Conservation (phyloP, 2,113 vertebrate genomes). For the Crypturellus undulatus region DNA sequence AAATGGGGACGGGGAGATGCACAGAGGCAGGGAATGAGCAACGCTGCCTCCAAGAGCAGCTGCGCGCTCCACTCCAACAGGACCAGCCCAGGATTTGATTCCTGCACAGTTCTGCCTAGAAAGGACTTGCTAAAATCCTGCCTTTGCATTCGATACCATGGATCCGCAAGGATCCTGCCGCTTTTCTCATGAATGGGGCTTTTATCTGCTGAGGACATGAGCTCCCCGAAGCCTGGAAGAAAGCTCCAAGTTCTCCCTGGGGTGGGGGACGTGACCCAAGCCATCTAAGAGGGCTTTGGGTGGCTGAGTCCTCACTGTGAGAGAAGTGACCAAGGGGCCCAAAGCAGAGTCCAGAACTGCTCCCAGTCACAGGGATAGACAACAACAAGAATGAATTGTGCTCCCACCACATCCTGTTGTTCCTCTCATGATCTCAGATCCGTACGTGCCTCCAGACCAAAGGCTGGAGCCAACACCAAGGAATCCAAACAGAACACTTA, state of each 20-base stretch:
- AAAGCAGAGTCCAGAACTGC: background rate
- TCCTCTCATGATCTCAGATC: background rate
- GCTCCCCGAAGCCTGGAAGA: background rate
- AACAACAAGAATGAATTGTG: accelerated
- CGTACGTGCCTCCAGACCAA: background rate
- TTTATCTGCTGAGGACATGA: background rate
- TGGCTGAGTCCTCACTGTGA: background rate
- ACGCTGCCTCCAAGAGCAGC: background rate
- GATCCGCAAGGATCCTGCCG: background rate
- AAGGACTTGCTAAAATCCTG: background rate
- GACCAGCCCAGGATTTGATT: background rate
- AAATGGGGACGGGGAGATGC: background rate
- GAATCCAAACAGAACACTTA: background rate
- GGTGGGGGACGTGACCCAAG: too few species aligned
- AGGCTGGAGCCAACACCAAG: background rate
- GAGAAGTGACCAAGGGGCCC: background rate
- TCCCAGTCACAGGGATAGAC: background rate
- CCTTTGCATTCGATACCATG: accelerated
- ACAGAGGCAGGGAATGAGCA: accelerated
- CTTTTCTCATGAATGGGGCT: background rate
- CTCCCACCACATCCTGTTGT: accelerated
- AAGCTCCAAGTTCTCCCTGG: background rate
- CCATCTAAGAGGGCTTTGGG: too few species aligned
- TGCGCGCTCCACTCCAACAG: accelerated
- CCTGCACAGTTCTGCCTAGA: background rate